Evolutionary conservation across 2,113 vertebrate species (phyloP), one percentile per base, ranked within the genome.

Genomic region (Phylloscopus whistleri): DNA sequence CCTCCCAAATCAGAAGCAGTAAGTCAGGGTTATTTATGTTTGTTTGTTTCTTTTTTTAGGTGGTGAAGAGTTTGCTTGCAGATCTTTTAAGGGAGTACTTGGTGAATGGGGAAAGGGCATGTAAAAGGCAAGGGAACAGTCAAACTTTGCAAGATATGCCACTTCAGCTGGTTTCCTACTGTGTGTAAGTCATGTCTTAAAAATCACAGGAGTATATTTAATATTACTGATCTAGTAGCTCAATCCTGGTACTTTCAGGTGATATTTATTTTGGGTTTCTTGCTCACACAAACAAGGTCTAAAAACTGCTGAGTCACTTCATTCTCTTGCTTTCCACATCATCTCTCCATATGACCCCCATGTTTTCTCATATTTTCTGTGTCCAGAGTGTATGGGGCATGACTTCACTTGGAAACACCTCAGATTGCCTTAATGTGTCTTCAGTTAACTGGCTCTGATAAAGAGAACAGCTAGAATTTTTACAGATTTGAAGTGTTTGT

Each of bases 1-100:
- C 99, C 99, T 97, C 99, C 99, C 91, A 99, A 99, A 96, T 99
- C 99, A 89, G 99, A 99, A 99, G 99, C 99, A 94, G 99, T 99
- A 98, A 99, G 99, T 99, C 27, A 10, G 69, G 30, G 46, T 86
- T 80, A 16, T 67, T 81, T 59, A 7, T 64, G 21, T 75, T 53
- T 27, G 2, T 56, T 83, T 80, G 0, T 62, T 93, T 82, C 16
- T 56, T 63, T 52, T 69, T 72, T 33, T 17, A 55, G 69, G 14
- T 41, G 30, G 3, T 64, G n/a, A 67, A 49, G 52, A 30, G 26
- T 44, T 67, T 84, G 22, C 11, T 41, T 78, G 82, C 19, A 30
- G 31, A 9, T 27, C 9, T 37, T 66, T 81, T 62, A 41, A 56
- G 49, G 37, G 27, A 76, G 49, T 67, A 19, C 31, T 31, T 60